Percentiles rank a stretch among this genome's conserved stretches.
Evolutionary conservation across 2,797 vertebrate species (phyloP).

Genomic region (Clarias laeviceps): DNA sequence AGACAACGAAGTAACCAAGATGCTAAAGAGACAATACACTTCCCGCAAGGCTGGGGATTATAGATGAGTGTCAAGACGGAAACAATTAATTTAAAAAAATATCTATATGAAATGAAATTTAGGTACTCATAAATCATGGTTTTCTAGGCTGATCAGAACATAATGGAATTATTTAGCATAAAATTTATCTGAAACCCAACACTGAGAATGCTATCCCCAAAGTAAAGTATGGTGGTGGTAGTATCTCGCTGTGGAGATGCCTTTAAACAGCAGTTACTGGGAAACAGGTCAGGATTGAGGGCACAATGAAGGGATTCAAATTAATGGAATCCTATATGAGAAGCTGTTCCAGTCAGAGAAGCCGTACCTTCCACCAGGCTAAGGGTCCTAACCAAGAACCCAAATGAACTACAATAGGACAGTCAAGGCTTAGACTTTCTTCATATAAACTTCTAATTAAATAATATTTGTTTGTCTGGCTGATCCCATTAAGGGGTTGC

Average conservation of each 20-base stretch:
- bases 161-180: neutral
- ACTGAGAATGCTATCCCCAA: neutral
- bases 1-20: neutral
- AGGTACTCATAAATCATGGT: neutral
- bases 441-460: neutral
- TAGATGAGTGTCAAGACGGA: neutral
- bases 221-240: neutral
- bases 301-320: neutral
- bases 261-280: neutral
- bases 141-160: neutral
- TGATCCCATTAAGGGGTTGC: no score
- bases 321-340: neutral
- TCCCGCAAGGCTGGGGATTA: neutral
- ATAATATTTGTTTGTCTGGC: neutral
- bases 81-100: neutral
- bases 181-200: neutral
- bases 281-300: neutral
- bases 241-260: neutral
- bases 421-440: neutral
- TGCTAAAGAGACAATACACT: neutral
- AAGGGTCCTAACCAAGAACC: neutral
- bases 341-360: neutral
- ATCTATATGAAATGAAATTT: neutral
- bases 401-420: neutral
- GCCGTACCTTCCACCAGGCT: neutral